Conservation (phyloP, 2,888 invertebrate species). For the Hydroisotoma schaefferi region DNA sequence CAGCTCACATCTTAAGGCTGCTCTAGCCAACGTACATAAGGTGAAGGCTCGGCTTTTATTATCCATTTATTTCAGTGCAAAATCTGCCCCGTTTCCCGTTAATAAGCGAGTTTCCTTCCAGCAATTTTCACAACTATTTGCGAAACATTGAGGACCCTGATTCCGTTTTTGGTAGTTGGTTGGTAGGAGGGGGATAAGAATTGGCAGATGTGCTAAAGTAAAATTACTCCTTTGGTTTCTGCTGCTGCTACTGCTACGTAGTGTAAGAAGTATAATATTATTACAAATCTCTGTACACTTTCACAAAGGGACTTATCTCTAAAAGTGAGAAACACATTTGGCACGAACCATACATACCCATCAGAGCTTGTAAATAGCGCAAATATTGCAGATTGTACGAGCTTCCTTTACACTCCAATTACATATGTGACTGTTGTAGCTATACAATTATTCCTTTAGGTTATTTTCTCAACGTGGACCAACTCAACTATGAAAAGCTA, state of each 20-base stretch:
- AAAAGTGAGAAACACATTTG: constrained; percentile 8
- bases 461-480: too few species aligned
- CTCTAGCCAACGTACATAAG: too few species aligned
- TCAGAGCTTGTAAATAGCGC: constrained; percentile 14
- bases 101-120: too few species aligned
- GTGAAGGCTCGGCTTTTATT: too few species aligned
- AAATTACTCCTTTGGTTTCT: background rate
- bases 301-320: constrained; percentile 14
- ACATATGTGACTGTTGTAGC: background rate
- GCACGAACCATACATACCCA: constrained; percentile 6
- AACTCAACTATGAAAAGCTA: too few species aligned
- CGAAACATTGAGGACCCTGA: too few species aligned
- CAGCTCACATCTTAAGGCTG: too few species aligned
- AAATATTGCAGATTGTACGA: constrained; percentile 7
- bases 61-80: too few species aligned
- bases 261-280: constrained; percentile 1
- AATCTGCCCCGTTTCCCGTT: too few species aligned
- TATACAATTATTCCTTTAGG: background rate
- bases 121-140: too few species aligned
- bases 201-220: constrained; percentile 6
- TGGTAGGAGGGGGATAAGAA: background rate
- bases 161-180: too few species aligned
- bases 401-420: constrained; percentile 8
- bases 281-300: constrained; percentile 1
- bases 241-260: constrained; percentile 2